A percentile compares a stretch with the other conserved stretches of the same genome.
Evolutionary conservation across 2,888 invertebrate species (phyloP).

Genomic region (Embidobia sp.): DNA sequence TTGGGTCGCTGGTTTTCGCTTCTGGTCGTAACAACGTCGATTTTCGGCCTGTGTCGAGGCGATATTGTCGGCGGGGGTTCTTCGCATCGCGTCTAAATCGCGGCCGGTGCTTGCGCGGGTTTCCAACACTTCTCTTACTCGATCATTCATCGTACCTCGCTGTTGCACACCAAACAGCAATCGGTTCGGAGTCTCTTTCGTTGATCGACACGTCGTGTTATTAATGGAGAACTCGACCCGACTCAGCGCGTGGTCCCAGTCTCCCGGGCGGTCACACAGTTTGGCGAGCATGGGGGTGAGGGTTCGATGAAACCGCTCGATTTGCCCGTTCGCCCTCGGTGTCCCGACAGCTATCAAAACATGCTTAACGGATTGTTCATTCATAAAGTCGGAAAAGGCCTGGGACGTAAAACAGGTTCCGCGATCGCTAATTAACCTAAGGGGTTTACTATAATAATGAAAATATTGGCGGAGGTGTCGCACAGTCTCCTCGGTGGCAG

Average conservation of each 20-base stretch:
- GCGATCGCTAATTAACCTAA: background rate
- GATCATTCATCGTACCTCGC: too few relatives aligned
- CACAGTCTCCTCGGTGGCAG: background rate
- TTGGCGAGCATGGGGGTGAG: background rate
- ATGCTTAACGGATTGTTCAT: background rate
- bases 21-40: too few relatives aligned
- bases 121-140: too few relatives aligned
- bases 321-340: background rate
- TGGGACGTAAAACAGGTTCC: background rate
- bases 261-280: background rate
- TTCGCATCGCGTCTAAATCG: too few relatives aligned
- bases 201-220: too few relatives aligned
- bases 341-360: background rate
- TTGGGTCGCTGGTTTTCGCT: too few relatives aligned
- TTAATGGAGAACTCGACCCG: background rate
- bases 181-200: too few relatives aligned
- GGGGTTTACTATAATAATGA: background rate
- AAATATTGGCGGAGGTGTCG: background rate
- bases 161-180: too few relatives aligned
- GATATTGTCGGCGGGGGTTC: too few relatives aligned
- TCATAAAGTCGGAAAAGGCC: background rate
- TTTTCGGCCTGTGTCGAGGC: too few relatives aligned
- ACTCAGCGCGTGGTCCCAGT: background rate
- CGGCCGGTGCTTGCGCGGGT: too few relatives aligned
- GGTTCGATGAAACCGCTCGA: background rate